Percentiles rank a stretch among this genome's conserved stretches.
Conservation (phyloP, 1,140 invertebrate species). For the Diorhabda sublineata region DNA sequence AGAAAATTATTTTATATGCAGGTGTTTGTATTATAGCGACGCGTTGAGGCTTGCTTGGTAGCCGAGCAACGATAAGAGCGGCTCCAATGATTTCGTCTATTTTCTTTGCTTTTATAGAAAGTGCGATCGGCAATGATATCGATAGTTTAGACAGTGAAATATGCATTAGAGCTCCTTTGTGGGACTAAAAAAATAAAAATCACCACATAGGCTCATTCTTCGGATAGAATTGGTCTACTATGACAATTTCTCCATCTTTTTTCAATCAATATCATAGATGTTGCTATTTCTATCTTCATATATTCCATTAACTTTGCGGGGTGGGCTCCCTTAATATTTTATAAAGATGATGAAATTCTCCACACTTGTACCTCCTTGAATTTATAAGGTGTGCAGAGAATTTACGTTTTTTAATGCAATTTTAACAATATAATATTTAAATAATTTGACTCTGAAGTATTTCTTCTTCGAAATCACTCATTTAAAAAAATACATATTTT, state of each 20-base stretch:
- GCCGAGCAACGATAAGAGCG: not conserved
- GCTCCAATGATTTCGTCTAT: not conserved
- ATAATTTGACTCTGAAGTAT: not conserved
- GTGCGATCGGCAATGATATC: not conserved
- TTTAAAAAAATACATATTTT: not conserved
- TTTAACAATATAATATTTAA: not conserved
- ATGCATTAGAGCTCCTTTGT: not conserved
- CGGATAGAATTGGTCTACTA: not conserved
- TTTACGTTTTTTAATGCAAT: not conserved
- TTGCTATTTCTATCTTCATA: not conserved
- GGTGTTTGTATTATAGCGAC: not conserved
- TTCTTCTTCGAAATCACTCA: not conserved
- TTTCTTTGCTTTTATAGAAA: not conserved
- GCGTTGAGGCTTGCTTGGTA: not conserved
- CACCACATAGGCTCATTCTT: not conserved
- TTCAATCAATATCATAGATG: not conserved
- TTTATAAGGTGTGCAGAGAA: not conserved
- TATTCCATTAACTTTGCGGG: not conserved
- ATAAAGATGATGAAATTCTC: not conserved
- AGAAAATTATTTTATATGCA: not conserved
- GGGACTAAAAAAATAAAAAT: not conserved
- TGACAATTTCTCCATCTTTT: not conserved
- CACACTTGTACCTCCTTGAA: not conserved
- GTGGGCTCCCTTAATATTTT: not conserved
- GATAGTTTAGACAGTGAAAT: not conserved